Conservation (phyloP, 2,113 vertebrate species). For the Danio rerio region DNA sequence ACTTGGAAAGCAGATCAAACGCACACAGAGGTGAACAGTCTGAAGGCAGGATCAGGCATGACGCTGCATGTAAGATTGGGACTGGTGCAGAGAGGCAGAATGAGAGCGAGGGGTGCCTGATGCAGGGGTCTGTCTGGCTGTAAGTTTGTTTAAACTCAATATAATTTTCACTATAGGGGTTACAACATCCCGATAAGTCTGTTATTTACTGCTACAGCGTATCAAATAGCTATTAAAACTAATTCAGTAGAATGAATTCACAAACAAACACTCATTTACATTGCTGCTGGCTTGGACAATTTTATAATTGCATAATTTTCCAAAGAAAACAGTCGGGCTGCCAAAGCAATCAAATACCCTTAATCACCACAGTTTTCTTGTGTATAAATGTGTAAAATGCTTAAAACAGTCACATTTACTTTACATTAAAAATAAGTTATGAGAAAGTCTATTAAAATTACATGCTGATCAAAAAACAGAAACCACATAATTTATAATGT, state of each 20-base stretch:
- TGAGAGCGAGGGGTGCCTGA: neutral
- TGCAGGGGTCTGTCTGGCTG: slow-evolving; percentile 18
- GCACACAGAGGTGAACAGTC: neutral
- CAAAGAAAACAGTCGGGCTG: neutral
- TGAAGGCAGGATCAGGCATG: slow-evolving; percentile 25
- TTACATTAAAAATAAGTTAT: too few relatives aligned
- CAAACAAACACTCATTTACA: neutral
- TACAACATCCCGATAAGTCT: slow-evolving; percentile 5
- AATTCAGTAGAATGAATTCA: neutral
- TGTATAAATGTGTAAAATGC: too few relatives aligned
- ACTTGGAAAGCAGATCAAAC: neutral
- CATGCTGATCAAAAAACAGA: too few relatives aligned
- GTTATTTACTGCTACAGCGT: neutral
- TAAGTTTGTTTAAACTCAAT: slow-evolving; percentile 33
- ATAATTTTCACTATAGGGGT: neutral
- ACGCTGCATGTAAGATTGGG: slow-evolving; percentile 10
- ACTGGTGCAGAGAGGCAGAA: slow-evolving; percentile 9
- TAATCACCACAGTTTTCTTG: neutral
- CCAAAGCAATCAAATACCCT: too few relatives aligned
- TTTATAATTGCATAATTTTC: neutral
- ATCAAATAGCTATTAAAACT: neutral
- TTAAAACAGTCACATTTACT: too few relatives aligned
- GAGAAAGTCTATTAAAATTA: too few relatives aligned
- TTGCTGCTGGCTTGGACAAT: neutral
- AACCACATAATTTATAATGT: too few relatives aligned